Percentiles rank a stretch among this genome's conserved stretches.
Conservation (phyloP, 2,888 invertebrate genomes). For the Osmoderma eremita region DNA sequence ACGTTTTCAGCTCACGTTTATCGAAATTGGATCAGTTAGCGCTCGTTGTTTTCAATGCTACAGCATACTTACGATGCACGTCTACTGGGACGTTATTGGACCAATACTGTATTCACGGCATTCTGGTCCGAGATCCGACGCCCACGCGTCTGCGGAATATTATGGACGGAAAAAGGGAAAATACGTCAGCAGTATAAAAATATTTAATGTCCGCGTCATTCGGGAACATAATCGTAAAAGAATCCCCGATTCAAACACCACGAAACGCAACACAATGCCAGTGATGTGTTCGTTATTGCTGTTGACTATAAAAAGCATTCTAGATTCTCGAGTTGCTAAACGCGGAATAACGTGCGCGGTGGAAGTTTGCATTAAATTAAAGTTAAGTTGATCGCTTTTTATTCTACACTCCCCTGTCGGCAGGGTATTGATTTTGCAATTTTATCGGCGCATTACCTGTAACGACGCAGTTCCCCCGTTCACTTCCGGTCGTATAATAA, state of each 20-base stretch:
- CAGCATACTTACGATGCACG: conserved; percentile 12
- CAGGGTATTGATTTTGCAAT: conserved; percentile 21
- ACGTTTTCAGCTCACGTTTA: conserved; percentile 19
- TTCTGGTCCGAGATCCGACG: not conserved
- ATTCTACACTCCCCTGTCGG: not conserved
- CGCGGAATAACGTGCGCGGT: conserved; percentile 2
- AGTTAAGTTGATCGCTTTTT: conserved; percentile 9
- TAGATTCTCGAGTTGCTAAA: not conserved
- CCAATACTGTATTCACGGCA: conserved; percentile 3
- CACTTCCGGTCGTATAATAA: conserved; percentile 1
- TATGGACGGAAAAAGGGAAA: not conserved
- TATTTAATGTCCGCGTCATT: not conserved
- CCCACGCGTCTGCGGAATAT: not conserved
- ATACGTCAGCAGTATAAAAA: not conserved
- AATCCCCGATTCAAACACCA: not conserved
- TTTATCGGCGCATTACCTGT: not conserved
- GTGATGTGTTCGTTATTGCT: not conserved
- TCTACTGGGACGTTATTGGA: not conserved
- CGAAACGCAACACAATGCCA: no score
- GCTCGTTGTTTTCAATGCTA: conserved; percentile 15
- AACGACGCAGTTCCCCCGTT: conserved; percentile 10
- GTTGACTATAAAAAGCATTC: not conserved
- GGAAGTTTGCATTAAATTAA: conserved; percentile 21
- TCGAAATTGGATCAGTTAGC: conserved; percentile 25
- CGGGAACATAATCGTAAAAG: not conserved